Evolutionary conservation across 2,113 vertebrate species (phyloP).

Genomic region (Zapus hudsonius): DNA sequence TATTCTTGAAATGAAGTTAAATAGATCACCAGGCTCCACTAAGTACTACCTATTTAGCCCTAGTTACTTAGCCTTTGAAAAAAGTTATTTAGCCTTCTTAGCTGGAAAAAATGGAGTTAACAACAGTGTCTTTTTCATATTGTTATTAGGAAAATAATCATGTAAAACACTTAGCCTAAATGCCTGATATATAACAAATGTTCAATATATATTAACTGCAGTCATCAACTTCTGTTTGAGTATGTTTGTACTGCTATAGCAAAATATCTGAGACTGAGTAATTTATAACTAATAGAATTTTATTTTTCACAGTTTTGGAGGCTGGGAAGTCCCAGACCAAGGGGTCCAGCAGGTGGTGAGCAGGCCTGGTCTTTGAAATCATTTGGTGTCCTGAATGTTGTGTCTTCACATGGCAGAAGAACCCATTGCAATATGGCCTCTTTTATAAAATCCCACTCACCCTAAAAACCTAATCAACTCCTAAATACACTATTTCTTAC

Average conservation of each 20-base stretch:
- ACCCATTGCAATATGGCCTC: background rate
- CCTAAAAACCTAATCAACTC: background rate
- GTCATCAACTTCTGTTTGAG: background rate
- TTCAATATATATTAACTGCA: background rate
- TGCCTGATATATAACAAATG: background rate
- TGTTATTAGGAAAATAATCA: constrained; percentile 21
- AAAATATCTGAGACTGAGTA: background rate
- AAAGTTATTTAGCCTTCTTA: constrained; percentile 33
- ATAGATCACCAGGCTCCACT: background rate
- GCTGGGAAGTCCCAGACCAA: background rate
- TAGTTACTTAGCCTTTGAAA: no score
- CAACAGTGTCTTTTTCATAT: background rate
- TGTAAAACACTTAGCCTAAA: background rate
- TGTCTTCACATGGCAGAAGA: background rate
- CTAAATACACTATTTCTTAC: background rate
- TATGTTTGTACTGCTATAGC: background rate
- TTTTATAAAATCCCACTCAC: background rate
- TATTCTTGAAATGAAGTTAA: background rate
- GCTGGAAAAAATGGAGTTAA: background rate
- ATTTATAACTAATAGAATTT: background rate
- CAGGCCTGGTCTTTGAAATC: background rate
- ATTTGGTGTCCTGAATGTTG: background rate
- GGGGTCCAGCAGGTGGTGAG: background rate
- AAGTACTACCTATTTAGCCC: background rate
- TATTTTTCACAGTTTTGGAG: background rate